A percentile compares a stretch with the other conserved stretches of the same genome.
These are phyloP conservation scores for Synodontis membranacea DNA, from an alignment of 2,113 vertebrate species.

Conservation along the genomic window DNA sequence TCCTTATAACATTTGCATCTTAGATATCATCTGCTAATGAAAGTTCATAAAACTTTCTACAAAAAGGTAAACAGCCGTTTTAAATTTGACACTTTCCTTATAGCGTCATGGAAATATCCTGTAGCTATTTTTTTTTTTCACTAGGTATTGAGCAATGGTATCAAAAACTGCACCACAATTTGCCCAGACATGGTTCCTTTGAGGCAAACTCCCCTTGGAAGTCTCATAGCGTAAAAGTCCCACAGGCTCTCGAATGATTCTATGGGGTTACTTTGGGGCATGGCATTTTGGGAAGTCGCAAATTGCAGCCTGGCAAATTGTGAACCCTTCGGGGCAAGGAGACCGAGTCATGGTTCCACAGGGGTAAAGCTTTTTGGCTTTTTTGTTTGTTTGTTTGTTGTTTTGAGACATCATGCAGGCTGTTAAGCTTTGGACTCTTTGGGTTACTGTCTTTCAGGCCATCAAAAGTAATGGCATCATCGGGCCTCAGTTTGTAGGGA, in stretches of 20 bases:
- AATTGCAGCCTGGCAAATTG: not conserved
- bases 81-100: not conserved
- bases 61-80: not conserved
- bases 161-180: not conserved
- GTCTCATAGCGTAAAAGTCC: not conserved
- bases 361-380: not conserved
- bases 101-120: not conserved
- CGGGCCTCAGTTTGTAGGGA: not conserved
- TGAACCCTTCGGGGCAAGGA: not conserved
- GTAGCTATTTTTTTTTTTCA: not conserved
- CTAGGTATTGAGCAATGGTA: not conserved
- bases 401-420: not conserved
- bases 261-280: not conserved
- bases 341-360: not conserved
- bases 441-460: not conserved
- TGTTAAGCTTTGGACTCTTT: not conserved
- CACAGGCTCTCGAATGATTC: not conserved
- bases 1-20: not conserved
- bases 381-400: no score
- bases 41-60: not conserved
- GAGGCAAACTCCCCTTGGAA: not conserved
- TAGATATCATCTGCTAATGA: not conserved
- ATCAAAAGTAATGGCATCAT: not conserved
- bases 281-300: not conserved
- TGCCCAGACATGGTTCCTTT: not conserved